Evolutionary conservation across 2,113 vertebrate genomes (phyloP), one percentile per base, ranked within the genome.

Genomic region (Sorex araneus): DNA sequence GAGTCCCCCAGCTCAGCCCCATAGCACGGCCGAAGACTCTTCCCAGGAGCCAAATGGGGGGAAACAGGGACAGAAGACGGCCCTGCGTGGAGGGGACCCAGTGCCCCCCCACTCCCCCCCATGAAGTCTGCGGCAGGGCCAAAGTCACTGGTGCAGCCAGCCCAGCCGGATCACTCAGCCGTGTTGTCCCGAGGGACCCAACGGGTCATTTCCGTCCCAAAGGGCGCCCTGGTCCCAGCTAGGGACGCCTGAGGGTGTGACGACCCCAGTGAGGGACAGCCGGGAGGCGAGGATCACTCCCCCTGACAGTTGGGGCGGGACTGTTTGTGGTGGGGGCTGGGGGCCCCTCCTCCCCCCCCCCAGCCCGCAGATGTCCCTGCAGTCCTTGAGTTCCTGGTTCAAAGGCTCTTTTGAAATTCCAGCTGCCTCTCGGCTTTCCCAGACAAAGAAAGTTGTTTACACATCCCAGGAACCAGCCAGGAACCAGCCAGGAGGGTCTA

Each of bases 311-410:
- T 21, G 57, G 57, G 57, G 57, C 21, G 7, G 57, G 57, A 60
- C 23, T 60, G 18, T 60, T 60, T 60, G 57, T 60, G 18, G 57
- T 6, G 18, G 57, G 57, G 57, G 57, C 40, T 40, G 40, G 40
- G 40, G 40, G 40, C 40, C 40, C 40, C 40, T 40, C 40, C 40
- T 40, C 40, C 40, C 40, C 7, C 40, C 40, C 40, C 40, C 7
- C 4, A 40, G 40, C 40, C 47, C 13, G 47, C 47, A 50, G 47
- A 10, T 10, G 57, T 60, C 57, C 18, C 57, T 60, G 18, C 57
- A 32, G 89, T 75, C n/a, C 23, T 75, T 70, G 3, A 87, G 64
- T 88, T 79, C n/a, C 18, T 27, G 90, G 25, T 80, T 60, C 79
- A 73, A 25, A 90, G 74, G 36, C 57, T 73, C 7, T 69, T 84